phyloP scores from a whole-genome alignment of 2,888 invertebrate genomes.

The Eulithis testata region DNA sequence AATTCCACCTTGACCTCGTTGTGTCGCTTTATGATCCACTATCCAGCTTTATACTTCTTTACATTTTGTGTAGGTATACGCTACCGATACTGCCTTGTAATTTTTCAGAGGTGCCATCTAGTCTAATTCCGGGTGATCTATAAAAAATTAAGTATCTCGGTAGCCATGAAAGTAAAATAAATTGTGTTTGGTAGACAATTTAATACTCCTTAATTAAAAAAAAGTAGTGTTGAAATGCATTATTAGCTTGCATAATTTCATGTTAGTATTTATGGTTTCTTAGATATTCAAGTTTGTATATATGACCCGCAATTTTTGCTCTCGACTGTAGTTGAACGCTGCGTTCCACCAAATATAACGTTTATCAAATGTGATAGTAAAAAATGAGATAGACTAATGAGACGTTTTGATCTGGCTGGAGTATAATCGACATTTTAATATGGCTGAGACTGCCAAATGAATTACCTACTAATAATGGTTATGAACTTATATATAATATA shows the following conservation, averaged over 20 bases:
- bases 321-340: background rate
- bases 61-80: constrained; percentile 33
- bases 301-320: no score
- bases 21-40: constrained; percentile 67
- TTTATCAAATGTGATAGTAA: background rate
- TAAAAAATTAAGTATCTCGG: no score
- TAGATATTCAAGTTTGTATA: no score
- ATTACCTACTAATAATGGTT: constrained; percentile 59
- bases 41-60: constrained; percentile 69
- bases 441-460: constrained; percentile 60
- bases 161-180: no score
- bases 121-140: background rate
- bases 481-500: constrained; percentile 53
- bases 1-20: constrained; percentile 79
- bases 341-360: background rate
- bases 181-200: no score
- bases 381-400: background rate
- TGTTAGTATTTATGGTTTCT: no score
- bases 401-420: constrained; percentile 40
- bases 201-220: no score
- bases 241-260: no score
- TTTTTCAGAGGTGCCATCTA: background rate
- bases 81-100: background rate
- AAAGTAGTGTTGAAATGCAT: no score
- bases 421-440: constrained; percentile 50